Conservation (phyloP, 2,797 vertebrate genomes). For the Hoplostethus mediterraneus region DNA sequence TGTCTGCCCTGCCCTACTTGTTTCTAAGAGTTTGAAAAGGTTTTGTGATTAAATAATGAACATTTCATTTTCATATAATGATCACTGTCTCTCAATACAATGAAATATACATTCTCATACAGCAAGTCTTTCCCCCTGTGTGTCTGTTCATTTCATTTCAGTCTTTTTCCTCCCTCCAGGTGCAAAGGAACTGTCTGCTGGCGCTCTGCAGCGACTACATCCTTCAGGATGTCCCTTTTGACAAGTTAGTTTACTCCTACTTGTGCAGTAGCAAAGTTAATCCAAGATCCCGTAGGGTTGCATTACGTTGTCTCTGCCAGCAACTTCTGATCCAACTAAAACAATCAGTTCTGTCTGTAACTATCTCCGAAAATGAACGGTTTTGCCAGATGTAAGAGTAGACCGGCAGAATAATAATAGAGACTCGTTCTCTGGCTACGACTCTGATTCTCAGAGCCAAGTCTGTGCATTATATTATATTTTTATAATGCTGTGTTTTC, state of each 20-base stretch:
- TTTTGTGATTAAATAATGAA: background rate
- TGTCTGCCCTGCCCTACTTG: no score
- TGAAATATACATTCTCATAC: background rate
- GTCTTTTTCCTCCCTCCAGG: slow-evolving; percentile 77
- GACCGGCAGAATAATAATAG: background rate
- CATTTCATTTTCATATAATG: background rate
- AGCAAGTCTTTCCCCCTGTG: background rate
- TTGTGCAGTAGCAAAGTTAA: slow-evolving; percentile 37
- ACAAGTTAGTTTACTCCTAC: slow-evolving; percentile 85
- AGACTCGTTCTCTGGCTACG: background rate
- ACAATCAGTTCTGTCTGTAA: slow-evolving; percentile 16
- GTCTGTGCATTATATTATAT: slow-evolving; percentile 27
- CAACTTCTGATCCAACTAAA: slow-evolving; percentile 41
- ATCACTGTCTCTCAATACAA: background rate
- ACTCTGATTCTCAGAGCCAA: slow-evolving; percentile 9
- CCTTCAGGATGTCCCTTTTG: slow-evolving; percentile 95
- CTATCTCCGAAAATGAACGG: slow-evolving; percentile 48
- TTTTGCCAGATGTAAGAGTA: slow-evolving; percentile 44
- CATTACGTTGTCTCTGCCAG: slow-evolving; percentile 42
- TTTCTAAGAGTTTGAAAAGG: no score
- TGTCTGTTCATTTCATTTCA: background rate
- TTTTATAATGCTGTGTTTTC: slow-evolving; percentile 37
- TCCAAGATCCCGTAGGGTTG: slow-evolving; percentile 16
- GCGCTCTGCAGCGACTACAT: slow-evolving; percentile 94
- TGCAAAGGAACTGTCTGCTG: slow-evolving; percentile 95